A percentile compares a stretch with the other conserved stretches of the same genome.
phyloP scores from a whole-genome alignment of 2,113 vertebrate genomes.

The Sigmodon hispidus region DNA sequence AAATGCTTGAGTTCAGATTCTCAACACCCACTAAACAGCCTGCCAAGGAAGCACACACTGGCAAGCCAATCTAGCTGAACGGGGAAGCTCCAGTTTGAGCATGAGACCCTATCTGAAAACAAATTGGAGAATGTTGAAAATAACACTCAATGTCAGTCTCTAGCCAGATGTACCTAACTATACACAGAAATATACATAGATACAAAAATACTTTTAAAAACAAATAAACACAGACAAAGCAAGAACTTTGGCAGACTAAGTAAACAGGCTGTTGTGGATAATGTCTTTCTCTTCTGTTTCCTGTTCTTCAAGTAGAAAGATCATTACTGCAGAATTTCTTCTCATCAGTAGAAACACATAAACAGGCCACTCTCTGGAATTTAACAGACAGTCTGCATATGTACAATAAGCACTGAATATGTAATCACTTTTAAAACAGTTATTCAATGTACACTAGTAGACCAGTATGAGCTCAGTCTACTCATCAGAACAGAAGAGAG shows the following conservation, averaged over 20 bases:
- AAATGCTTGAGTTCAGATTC: background rate
- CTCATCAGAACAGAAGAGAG: background rate
- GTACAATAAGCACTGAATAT: background rate
- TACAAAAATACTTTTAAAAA: background rate
- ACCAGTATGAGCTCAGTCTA: background rate
- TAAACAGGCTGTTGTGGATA: rapidly evolving
- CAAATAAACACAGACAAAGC: background rate
- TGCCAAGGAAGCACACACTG: background rate
- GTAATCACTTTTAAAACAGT: background rate
- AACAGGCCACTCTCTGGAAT: background rate
- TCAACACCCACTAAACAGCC: background rate
- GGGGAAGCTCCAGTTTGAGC: background rate
- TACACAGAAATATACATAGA: background rate
- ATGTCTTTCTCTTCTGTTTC: background rate
- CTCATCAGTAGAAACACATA: background rate
- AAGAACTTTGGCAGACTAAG: background rate
- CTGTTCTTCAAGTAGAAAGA: background rate
- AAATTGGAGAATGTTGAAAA: background rate
- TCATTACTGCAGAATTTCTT: background rate
- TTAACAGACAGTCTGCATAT: background rate
- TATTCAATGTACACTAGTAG: background rate
- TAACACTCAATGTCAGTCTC: background rate
- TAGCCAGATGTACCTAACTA: background rate
- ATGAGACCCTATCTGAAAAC: background rate
- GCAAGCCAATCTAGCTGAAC: background rate